These are phyloP conservation scores for Drosophila serrata DNA, from an alignment of 1,140 invertebrate genomes.

Conservation along the genomic window DNA sequence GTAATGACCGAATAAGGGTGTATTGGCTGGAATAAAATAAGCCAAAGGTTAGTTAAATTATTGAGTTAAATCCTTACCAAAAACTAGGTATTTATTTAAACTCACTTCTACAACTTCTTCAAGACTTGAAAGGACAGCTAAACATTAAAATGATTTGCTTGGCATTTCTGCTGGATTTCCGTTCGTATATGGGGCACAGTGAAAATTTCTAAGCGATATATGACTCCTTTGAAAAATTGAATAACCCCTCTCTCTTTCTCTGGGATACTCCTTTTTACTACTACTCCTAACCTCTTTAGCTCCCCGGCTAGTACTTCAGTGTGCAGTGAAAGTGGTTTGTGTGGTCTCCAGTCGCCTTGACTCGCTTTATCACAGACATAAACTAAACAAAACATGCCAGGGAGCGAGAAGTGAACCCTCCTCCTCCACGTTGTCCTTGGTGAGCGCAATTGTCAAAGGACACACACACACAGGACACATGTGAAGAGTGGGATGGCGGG, in stretches of 20 bases:
- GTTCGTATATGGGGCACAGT: not conserved
- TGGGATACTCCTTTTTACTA: not conserved
- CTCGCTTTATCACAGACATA: constrained; percentile 60
- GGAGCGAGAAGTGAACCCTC: constrained; percentile 12
- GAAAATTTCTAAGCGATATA: constrained; percentile 21
- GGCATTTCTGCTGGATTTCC: too few relatives aligned
- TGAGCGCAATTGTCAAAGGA: constrained; percentile 70
- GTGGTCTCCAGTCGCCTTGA: constrained; percentile 39
- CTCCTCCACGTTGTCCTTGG: constrained; percentile 47
- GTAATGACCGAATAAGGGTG: constrained; percentile 31
- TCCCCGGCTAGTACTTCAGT: constrained; percentile 19
- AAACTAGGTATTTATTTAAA: too few relatives aligned
- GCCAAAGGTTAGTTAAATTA: constrained; percentile 52
- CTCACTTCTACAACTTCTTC: not conserved
- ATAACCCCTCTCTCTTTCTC: not conserved
- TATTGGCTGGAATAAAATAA: constrained; percentile 22
- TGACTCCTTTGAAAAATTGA: constrained; percentile 32
- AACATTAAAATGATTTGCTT: constrained; percentile 9
- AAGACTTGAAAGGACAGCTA: not conserved
- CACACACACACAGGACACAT: not conserved
- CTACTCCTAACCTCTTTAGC: too few relatives aligned
- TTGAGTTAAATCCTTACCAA: not conserved
- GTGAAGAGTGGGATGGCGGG: not conserved
- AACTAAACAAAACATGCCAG: constrained; percentile 56
- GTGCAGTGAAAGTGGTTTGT: constrained; percentile 40